These are phyloP conservation scores for Leptarthrus brevirostris DNA, from an alignment of 2,888 invertebrate species.

Conservation along the genomic window DNA sequence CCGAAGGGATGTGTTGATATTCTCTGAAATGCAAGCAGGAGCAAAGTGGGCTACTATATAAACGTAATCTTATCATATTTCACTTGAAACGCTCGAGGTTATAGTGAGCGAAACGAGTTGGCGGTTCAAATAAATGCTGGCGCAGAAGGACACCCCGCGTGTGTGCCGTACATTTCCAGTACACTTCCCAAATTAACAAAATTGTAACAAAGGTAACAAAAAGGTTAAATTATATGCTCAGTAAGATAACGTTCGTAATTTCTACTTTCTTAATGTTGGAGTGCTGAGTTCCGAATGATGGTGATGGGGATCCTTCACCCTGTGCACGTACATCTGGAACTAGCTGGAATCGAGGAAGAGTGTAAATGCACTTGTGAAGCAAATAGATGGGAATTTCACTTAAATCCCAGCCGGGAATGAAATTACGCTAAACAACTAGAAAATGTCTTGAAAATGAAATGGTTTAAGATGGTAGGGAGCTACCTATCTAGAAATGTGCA, in stretches of 20 bases:
- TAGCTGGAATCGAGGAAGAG: neutral
- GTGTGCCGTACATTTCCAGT: neutral
- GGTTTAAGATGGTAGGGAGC: constrained; percentile 27
- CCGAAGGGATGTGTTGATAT: constrained; percentile 7
- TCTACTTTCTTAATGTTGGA: constrained; percentile 37
- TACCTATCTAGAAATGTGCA: constrained; percentile 19
- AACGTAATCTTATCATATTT: constrained; percentile 30
- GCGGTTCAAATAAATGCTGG: constrained; percentile 11
- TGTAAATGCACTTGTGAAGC: neutral
- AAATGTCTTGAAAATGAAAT: constrained; percentile 45
- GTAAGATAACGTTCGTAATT: constrained; percentile 39
- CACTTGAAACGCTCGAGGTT: neutral
- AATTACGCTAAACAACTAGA: constrained; percentile 45
- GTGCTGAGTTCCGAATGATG: neutral
- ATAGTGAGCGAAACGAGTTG: neutral
- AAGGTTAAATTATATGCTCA: constrained; percentile 36
- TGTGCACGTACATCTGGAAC: neutral
- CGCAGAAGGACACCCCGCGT: constrained; percentile 9
- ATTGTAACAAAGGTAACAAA: constrained; percentile 38
- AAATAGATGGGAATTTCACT: constrained; percentile 44
- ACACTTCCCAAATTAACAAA: constrained; percentile 40
- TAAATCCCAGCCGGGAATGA: constrained; percentile 42
- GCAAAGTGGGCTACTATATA: neutral
- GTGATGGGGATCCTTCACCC: neutral
- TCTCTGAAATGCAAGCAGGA: constrained; percentile 7